A percentile compares a stretch with the other conserved stretches of the same genome.
These are phyloP conservation scores for Mythimna albipuncta DNA, from an alignment of 2,888 invertebrate species.

Conservation along the genomic window DNA sequence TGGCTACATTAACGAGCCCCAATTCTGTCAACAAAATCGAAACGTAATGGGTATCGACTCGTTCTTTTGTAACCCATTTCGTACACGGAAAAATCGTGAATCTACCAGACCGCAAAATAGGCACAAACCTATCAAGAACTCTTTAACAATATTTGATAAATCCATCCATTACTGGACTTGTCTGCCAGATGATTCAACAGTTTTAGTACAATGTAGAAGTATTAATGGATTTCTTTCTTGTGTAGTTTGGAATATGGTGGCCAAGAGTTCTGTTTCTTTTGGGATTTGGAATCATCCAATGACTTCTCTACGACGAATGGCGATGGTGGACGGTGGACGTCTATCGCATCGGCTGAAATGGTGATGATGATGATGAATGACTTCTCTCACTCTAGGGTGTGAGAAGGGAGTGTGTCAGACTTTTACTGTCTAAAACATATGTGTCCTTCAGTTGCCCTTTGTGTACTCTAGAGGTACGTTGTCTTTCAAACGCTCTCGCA, in stretches of 20 bases:
- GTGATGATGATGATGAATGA: no score
- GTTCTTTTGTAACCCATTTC: slow-evolving; percentile 61
- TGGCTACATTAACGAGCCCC: slow-evolving; percentile 58
- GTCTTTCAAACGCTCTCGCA: no score
- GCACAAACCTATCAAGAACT: slow-evolving; percentile 46
- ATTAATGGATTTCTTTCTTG: slow-evolving; percentile 28
- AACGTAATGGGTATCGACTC: slow-evolving; percentile 59
- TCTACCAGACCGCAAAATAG: slow-evolving; percentile 62
- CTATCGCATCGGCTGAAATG: no score
- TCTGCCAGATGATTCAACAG: slow-evolving; percentile 50
- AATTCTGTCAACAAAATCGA: slow-evolving; percentile 66
- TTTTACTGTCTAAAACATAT: no score
- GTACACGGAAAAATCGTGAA: slow-evolving; percentile 56
- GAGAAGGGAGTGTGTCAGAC: no score
- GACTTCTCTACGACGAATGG: no score
- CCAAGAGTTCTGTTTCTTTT: no score
- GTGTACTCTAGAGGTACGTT: no score
- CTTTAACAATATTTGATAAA: slow-evolving; percentile 63
- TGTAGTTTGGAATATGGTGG: background rate
- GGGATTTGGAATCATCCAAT: no score
- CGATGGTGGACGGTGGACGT: no score
- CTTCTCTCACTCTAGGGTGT: no score
- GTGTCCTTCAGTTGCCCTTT: no score
- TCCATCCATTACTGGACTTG: slow-evolving; percentile 59
- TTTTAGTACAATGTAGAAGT: slow-evolving; percentile 36